Percentiles rank a stretch among this genome's conserved stretches.
Conservation (phyloP, 1,140 invertebrate genomes). For the Platyscapa corneri region DNA sequence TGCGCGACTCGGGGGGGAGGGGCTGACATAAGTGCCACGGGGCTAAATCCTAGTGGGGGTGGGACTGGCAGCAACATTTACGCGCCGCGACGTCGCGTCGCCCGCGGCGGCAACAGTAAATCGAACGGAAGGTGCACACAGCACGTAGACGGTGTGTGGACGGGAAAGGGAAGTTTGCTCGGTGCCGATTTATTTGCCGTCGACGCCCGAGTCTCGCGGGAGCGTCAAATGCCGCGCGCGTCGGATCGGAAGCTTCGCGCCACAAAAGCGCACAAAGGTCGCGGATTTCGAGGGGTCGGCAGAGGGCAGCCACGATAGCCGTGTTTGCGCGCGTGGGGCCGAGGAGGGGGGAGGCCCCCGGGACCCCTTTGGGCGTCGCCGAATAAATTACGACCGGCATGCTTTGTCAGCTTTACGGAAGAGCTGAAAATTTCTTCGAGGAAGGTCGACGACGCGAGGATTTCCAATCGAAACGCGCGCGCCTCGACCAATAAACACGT, state of each 20-base stretch:
- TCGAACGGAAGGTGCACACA: neutral
- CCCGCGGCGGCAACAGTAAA: neutral
- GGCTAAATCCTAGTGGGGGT: too few species aligned
- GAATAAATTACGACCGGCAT: neutral
- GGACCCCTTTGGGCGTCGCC: neutral
- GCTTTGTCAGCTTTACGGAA: neutral
- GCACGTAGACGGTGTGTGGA: neutral
- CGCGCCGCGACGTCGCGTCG: too few species aligned
- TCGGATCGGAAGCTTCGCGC: too few species aligned
- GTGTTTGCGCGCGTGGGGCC: too few species aligned
- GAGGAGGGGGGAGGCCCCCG: too few species aligned
- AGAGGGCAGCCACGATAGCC: too few species aligned
- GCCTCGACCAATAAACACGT: neutral
- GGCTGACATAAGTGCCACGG: too few species aligned
- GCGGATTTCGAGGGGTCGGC: neutral
- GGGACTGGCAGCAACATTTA: too few species aligned
- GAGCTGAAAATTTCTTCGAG: too few species aligned
- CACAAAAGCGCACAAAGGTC: neutral
- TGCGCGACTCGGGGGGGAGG: neutral
- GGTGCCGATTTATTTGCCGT: conserved; percentile 57
- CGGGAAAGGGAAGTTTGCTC: conserved; percentile 38
- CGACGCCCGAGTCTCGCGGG: conserved; percentile 22
- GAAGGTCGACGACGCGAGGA: neutral
- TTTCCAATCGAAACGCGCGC: neutral
- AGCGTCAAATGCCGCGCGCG: neutral